These are phyloP conservation scores for Semnornis frantzii DNA, from an alignment of 2,113 vertebrate genomes.

Conservation along the genomic window DNA sequence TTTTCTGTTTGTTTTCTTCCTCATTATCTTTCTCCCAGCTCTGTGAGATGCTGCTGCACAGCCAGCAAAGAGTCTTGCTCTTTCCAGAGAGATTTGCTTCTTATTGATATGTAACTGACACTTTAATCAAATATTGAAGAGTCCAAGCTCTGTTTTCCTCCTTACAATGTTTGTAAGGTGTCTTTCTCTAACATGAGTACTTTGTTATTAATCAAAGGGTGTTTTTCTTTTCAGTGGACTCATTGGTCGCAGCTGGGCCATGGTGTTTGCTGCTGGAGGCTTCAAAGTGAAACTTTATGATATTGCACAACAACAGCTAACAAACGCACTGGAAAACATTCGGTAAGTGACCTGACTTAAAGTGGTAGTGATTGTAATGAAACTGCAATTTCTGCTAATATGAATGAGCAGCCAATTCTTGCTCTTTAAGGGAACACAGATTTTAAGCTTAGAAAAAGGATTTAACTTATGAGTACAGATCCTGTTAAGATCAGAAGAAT, in stretches of 20 bases:
- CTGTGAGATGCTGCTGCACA: not conserved
- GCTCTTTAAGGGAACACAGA: not conserved
- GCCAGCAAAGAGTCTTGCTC: not conserved
- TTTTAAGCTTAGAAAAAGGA: not conserved
- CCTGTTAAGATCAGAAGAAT: not conserved
- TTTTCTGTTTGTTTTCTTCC: not conserved
- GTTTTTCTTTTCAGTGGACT: constrained; percentile 82
- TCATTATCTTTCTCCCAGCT: not conserved
- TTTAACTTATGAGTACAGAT: not conserved
- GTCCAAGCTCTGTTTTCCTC: not conserved
- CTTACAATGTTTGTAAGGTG: not conserved
- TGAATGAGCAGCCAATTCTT: not conserved
- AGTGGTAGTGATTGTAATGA: not conserved
- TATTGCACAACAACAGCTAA: constrained; percentile 84
- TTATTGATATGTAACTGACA: not conserved
- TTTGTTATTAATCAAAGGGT: not conserved
- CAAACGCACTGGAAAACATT: constrained; percentile 82
- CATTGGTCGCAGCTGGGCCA: constrained; percentile 94
- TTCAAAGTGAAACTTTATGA: constrained; percentile 91
- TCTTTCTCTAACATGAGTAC: not conserved
- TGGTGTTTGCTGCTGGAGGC: constrained; percentile 91
- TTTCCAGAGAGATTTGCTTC: not conserved
- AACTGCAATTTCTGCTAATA: not conserved
- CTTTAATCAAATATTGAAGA: not conserved
- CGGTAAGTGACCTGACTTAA: constrained; percentile 71